Conservation (phyloP, 2,113 vertebrate species). For the Bettongia penicillata region DNA sequence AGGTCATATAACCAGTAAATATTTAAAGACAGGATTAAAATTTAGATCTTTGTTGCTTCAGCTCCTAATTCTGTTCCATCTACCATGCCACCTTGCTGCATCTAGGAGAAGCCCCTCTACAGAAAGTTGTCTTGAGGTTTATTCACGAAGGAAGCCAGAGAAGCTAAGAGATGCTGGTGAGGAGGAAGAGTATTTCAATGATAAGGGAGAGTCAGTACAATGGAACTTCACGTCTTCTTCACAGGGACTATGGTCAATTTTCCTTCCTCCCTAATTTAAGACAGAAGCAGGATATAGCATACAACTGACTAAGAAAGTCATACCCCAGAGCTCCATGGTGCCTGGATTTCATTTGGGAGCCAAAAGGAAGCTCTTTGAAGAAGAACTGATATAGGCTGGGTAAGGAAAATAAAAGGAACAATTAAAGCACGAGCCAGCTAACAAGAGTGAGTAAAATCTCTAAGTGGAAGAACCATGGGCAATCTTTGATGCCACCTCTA, state of each 20-base stretch:
- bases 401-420: not conserved
- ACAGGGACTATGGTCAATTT: not conserved
- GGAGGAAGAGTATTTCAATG: not conserved
- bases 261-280: not conserved
- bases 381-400: not conserved
- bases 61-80: not conserved
- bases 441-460: not conserved
- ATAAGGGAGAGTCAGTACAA: not conserved
- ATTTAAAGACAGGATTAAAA: not conserved
- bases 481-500: not conserved
- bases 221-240: not conserved
- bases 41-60: not conserved
- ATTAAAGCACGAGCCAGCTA: not conserved
- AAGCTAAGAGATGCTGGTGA: not conserved
- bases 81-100: not conserved
- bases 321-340: not conserved
- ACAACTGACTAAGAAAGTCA: not conserved
- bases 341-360: not conserved
- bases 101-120: not conserved
- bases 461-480: not conserved
- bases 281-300: accelerated
- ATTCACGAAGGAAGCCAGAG: not conserved
- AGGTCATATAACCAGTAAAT: not conserved
- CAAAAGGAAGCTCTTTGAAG: not conserved
- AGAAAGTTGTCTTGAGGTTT: not conserved